Percentiles rank a stretch among this genome's conserved stretches.
phyloP scores from a whole-genome alignment of 2,888 invertebrate genomes.

The Sepioteuthis lessoniana region DNA sequence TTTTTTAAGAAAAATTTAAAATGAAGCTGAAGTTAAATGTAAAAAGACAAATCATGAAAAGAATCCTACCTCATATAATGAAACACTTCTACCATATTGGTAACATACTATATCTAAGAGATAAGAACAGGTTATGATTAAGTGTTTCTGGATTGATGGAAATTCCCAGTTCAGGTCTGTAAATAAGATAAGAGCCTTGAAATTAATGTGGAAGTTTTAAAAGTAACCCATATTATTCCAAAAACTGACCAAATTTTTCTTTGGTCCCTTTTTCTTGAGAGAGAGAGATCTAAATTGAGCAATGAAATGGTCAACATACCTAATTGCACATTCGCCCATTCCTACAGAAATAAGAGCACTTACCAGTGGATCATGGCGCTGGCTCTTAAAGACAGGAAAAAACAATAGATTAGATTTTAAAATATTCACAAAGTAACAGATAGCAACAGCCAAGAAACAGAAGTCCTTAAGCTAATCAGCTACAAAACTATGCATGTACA shows the following conservation, averaged over 20 bases:
- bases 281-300: constrained; percentile 1
- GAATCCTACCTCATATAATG: too few species aligned
- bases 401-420: background rate
- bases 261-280: background rate
- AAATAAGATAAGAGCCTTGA: background rate
- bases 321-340: constrained; percentile 13
- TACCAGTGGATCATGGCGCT: constrained; percentile 33
- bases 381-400: constrained; percentile 33
- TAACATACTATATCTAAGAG: background rate
- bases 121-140: background rate
- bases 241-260: background rate
- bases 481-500: background rate
- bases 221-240: background rate
- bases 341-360: constrained; percentile 33
- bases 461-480: constrained; percentile 16
- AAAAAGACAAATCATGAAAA: background rate
- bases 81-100: background rate
- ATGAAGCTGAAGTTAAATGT: background rate
- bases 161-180: background rate
- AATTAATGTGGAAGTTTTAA: constrained; percentile 2
- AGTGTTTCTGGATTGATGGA: background rate
- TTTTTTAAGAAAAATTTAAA: background rate
- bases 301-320: constrained; percentile 33
- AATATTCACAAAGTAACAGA: constrained; percentile 24
- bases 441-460: constrained; percentile 33